These are phyloP conservation scores for Tinea pellionella DNA, from an alignment of 2,888 invertebrate species.

Conservation along the genomic window DNA sequence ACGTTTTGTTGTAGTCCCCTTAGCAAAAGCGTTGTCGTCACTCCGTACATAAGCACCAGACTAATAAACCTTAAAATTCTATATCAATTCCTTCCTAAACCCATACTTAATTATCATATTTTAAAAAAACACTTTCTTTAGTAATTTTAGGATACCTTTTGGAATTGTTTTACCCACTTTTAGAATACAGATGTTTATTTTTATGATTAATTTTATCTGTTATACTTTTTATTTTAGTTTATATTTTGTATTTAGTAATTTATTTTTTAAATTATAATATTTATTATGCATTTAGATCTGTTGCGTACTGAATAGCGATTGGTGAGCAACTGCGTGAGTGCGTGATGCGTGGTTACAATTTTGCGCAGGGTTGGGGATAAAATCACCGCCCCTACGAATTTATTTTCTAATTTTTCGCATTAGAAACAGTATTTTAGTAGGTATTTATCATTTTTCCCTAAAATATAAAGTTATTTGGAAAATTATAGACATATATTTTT, in stretches of 20 bases:
- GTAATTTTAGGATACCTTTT: background rate
- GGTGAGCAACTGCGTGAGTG: constrained; percentile 51
- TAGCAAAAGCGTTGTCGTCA: background rate
- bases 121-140: background rate
- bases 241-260: background rate
- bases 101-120: background rate
- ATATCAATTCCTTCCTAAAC: background rate
- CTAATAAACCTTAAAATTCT: background rate
- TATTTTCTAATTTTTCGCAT: background rate
- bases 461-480: background rate
- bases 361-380: constrained; percentile 48
- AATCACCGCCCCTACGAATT: background rate
- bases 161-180: too few species aligned
- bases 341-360: constrained; percentile 36
- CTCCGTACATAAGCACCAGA: background rate
- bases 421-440: background rate
- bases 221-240: too few species aligned
- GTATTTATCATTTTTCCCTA: background rate
- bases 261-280: background rate
- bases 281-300: constrained; percentile 6
- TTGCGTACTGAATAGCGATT: constrained; percentile 29
- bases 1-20: background rate
- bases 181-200: too few species aligned
- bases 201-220: too few species aligned
- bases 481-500: too few species aligned